Conservation (phyloP, 1,140 invertebrate genomes). For the Odontomachus brunneus region DNA sequence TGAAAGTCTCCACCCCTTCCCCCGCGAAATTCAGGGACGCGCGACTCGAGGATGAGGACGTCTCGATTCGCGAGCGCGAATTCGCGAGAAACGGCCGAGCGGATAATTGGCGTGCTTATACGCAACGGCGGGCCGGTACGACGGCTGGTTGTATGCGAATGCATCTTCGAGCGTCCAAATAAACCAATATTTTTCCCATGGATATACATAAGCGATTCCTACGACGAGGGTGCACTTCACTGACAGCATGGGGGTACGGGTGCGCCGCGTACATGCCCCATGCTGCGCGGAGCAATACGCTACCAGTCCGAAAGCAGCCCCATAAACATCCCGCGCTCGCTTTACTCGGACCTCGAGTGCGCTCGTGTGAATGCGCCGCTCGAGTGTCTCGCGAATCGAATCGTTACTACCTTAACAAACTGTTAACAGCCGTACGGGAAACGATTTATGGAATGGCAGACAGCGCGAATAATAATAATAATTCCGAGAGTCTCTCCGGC, state of each 20-base stretch:
- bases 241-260: conserved; percentile 80
- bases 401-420: conserved; percentile 75
- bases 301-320: conserved; percentile 78
- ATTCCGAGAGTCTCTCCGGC: background rate
- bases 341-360: conserved; percentile 73
- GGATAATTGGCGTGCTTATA: conserved; percentile 13
- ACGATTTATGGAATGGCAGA: conserved; percentile 39
- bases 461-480: conserved; percentile 46
- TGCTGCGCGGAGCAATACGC: conserved; percentile 80
- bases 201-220: conserved; percentile 80
- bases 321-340: conserved; percentile 79
- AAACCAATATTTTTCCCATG: conserved; percentile 84
- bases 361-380: conserved; percentile 78
- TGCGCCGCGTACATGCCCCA: conserved; percentile 79
- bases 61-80: no score
- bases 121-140: conserved; percentile 36
- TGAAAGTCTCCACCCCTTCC: no score
- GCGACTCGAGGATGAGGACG: no score
- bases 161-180: conserved; percentile 77
- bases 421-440: conserved; percentile 71
- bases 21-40: no score
- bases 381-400: conserved; percentile 74
- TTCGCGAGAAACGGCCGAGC: background rate
- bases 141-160: conserved; percentile 64
- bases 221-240: conserved; percentile 73